These are phyloP conservation scores for Amorpha juglandis DNA, from an alignment of 2,888 invertebrate species.

Conservation along the genomic window DNA sequence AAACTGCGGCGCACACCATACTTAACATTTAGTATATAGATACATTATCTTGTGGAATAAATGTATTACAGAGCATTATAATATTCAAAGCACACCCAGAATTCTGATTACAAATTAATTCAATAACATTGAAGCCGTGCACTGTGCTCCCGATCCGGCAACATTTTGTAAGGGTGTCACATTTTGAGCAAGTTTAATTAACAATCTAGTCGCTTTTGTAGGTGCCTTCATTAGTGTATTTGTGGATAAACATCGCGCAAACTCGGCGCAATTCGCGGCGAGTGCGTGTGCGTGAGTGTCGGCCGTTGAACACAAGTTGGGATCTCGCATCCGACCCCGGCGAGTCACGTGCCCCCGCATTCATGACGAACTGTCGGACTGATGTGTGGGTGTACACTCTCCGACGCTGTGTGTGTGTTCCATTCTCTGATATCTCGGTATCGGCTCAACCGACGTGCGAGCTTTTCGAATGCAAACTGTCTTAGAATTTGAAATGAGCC, in stretches of 20 bases:
- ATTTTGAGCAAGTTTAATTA: slow-evolving; percentile 84
- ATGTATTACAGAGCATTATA: slow-evolving; percentile 61
- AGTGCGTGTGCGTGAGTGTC: slow-evolving; percentile 64
- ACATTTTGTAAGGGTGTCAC: slow-evolving; percentile 83
- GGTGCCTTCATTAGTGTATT: slow-evolving; percentile 84
- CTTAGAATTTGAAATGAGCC: slow-evolving; percentile 83
- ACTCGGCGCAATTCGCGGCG: slow-evolving; percentile 59
- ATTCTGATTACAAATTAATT: slow-evolving; percentile 83
- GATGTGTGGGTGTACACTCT: slow-evolving; percentile 40
- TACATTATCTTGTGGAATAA: slow-evolving; percentile 43
- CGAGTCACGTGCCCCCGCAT: slow-evolving; percentile 56
- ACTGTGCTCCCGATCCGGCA: slow-evolving; percentile 75
- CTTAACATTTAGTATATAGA: slow-evolving; percentile 40
- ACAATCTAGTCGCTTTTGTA: slow-evolving; percentile 84
- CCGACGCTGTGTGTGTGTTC: slow-evolving; percentile 37
- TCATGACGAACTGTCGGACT: slow-evolving; percentile 50
- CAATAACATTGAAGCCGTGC: slow-evolving; percentile 81
- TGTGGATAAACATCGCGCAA: slow-evolving; percentile 82
- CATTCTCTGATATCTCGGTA: slow-evolving; percentile 67
- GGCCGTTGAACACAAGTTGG: slow-evolving; percentile 38
- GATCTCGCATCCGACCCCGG: slow-evolving; percentile 38
- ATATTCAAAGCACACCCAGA: slow-evolving; percentile 75
- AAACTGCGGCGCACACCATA: slow-evolving; percentile 28
- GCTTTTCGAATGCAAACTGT: slow-evolving; percentile 81
- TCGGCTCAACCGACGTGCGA: slow-evolving; percentile 68